Percentiles rank a stretch among this genome's conserved stretches.
phyloP scores from a whole-genome alignment of 2,888 invertebrate genomes.

The Melikaiella ostensackeni region DNA sequence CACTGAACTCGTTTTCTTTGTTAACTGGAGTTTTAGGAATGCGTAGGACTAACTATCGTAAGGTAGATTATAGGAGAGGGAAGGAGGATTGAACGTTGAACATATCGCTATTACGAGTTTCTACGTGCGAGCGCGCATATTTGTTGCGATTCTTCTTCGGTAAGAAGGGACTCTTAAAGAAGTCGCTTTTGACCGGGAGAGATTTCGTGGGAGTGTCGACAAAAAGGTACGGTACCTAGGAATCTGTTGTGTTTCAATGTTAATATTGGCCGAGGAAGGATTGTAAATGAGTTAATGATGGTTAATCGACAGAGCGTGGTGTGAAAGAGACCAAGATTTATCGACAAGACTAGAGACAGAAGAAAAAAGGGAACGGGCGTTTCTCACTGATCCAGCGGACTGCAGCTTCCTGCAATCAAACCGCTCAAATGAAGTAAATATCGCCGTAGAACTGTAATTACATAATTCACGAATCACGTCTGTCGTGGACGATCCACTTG shows the following conservation, averaged over 20 bases:
- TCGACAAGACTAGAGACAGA: constrained; percentile 14
- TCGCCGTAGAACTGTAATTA: constrained; percentile 47
- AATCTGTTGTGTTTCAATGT: constrained; percentile 32
- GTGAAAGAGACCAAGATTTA: constrained; percentile 39
- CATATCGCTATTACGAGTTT: constrained; percentile 72
- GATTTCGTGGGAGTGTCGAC: constrained; percentile 7
- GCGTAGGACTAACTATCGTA: constrained; percentile 64
- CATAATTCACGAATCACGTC: constrained; percentile 22
- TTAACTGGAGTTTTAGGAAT: constrained; percentile 65
- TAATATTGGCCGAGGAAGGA: constrained; percentile 14
- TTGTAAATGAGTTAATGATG: constrained; percentile 29
- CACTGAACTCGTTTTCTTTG: constrained; percentile 56
- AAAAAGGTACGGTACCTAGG: constrained; percentile 21
- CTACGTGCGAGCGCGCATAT: constrained; percentile 50
- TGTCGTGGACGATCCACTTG: not conserved
- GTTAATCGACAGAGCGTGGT: constrained; percentile 40
- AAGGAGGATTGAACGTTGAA: constrained; percentile 67
- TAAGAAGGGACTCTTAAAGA: not conserved
- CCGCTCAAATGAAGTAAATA: constrained; percentile 39
- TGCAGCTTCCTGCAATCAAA: constrained; percentile 29
- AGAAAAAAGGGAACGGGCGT: not conserved
- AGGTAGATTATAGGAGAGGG: constrained; percentile 55
- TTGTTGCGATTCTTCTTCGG: constrained; percentile 30
- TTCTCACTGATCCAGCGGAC: not conserved
- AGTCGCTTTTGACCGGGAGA: not conserved